phyloP scores from a whole-genome alignment of 2,113 vertebrate species.

The Hyaena hyaena region DNA sequence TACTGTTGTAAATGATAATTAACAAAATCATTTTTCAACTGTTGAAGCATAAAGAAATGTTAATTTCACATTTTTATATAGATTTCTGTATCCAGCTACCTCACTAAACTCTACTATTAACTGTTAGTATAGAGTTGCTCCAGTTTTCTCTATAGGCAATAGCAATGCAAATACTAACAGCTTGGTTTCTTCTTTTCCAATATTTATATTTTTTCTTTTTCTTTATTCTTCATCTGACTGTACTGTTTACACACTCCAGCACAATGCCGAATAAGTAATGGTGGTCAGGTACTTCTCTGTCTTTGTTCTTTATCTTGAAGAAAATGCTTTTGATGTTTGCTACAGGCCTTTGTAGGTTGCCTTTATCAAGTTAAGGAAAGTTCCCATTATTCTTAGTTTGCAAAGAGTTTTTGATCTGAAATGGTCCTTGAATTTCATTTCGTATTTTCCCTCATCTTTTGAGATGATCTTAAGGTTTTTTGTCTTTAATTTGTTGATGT shows the following conservation, averaged over 20 bases:
- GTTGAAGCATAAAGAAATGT: neutral
- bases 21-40: neutral
- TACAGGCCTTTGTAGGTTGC: neutral
- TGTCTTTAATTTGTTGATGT: constrained; percentile 33
- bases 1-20: neutral
- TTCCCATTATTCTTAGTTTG: constrained; percentile 18
- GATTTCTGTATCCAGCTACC: neutral
- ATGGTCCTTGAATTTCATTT: neutral
- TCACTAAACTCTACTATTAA: neutral
- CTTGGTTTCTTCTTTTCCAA: neutral
- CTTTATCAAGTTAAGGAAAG: constrained; percentile 8
- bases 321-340: constrained; percentile 17
- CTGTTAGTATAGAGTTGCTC: neutral
- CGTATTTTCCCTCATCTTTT: constrained; percentile 15
- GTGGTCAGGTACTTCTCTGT: neutral
- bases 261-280: neutral
- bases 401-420: neutral
- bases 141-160: neutral
- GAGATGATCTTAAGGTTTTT: constrained; percentile 2
- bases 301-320: constrained; percentile 48
- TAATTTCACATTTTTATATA: neutral
- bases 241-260: neutral
- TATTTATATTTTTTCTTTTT: neutral
- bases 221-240: neutral
- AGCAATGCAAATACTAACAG: neutral